These are phyloP conservation scores for Antechinus stuartii DNA, from an alignment of 2,113 vertebrate genomes.

Conservation along the genomic window DNA sequence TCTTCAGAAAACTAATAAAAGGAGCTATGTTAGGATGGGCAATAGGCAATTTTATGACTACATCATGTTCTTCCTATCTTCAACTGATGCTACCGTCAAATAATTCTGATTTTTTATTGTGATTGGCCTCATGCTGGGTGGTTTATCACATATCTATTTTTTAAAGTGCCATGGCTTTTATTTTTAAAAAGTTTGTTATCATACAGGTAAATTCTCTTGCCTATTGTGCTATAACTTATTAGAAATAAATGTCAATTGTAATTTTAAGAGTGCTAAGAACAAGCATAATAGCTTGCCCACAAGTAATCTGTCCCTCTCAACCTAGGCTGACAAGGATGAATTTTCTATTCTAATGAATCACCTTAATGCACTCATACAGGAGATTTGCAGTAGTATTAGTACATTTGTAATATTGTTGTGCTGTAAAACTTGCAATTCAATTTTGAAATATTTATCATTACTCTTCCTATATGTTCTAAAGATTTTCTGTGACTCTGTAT, in stretches of 20 bases:
- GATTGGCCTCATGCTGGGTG: not conserved
- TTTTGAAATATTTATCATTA: constrained; percentile 77
- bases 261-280: constrained; percentile 78
- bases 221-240: constrained; percentile 69
- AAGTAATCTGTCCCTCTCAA: constrained; percentile 75
- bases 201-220: constrained; percentile 62
- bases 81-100: not conserved
- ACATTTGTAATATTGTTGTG: constrained; percentile 67
- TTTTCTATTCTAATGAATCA: constrained; percentile 81
- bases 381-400: constrained; percentile 67
- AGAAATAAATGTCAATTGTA: constrained; percentile 82
- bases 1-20: constrained; percentile 12
- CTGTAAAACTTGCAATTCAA: constrained; percentile 67
- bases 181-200: constrained; percentile 62
- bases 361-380: constrained; percentile 72
- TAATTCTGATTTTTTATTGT: not conserved
- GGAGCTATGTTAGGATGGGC: not conserved
- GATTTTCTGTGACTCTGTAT: constrained; percentile 45
- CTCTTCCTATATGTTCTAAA: constrained; percentile 70
- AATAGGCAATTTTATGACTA: not conserved
- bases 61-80: not conserved
- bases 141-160: constrained; percentile 31
- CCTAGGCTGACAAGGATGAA: constrained; percentile 72
- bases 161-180: not conserved
- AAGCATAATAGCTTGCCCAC: constrained; percentile 63